phyloP scores from a whole-genome alignment of 2,113 vertebrate species.

The Gallinago media region DNA sequence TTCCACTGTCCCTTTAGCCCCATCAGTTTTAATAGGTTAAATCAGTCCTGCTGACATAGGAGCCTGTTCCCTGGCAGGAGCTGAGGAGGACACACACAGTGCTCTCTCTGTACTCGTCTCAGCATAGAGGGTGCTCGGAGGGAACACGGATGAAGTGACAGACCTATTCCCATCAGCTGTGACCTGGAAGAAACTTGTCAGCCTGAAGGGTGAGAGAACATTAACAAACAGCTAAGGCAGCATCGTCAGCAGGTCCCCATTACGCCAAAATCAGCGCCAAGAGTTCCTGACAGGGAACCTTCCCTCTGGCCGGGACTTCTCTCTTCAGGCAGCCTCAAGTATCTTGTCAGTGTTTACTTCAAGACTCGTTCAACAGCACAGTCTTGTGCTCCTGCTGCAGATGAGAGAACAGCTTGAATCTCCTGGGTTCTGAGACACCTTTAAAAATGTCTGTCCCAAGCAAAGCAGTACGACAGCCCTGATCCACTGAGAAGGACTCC shows the following conservation, averaged over 20 bases:
- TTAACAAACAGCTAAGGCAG: background rate
- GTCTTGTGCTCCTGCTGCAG: background rate
- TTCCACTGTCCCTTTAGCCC: background rate
- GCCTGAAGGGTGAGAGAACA: background rate
- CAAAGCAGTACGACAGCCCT: background rate
- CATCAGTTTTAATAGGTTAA: background rate
- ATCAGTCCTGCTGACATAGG: background rate
- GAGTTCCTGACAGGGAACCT: background rate
- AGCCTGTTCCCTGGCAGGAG: background rate
- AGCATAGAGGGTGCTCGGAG: background rate
- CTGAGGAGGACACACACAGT: background rate
- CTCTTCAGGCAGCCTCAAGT: background rate
- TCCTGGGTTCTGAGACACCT: background rate
- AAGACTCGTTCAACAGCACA: background rate
- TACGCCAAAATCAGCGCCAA: background rate
- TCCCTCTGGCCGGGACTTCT: background rate
- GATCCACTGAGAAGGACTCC: background rate
- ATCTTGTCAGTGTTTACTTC: fast-evolving
- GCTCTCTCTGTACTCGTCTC: background rate
- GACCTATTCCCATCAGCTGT: background rate
- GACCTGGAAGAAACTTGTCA: background rate
- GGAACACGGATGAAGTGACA: background rate
- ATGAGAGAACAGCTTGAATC: background rate
- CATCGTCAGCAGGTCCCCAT: background rate
- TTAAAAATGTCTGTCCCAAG: background rate